phyloP scores from a whole-genome alignment of 2,797 vertebrate genomes.

The Enteromius unitaeniatus region DNA sequence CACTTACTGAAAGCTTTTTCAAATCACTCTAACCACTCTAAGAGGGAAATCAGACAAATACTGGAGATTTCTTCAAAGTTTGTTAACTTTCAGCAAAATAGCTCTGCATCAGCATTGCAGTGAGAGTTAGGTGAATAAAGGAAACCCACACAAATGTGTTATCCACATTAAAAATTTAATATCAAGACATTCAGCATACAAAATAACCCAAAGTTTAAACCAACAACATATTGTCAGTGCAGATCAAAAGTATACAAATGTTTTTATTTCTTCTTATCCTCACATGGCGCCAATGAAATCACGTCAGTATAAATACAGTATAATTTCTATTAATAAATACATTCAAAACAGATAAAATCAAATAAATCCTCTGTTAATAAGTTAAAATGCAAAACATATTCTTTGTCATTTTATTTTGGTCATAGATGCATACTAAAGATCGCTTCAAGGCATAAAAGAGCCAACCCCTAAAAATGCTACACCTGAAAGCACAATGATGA shows the following conservation, averaged over 20 bases:
- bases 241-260: slow-evolving; percentile 80
- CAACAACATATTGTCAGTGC: slow-evolving; percentile 77
- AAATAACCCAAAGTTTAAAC: slow-evolving; percentile 76
- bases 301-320: slow-evolving; percentile 64
- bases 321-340: slow-evolving; percentile 65
- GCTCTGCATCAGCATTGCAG: background rate
- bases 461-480: slow-evolving; percentile 32
- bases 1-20: background rate
- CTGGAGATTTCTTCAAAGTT: background rate
- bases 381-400: slow-evolving; percentile 51
- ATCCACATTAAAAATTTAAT: slow-evolving; percentile 69
- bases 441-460: slow-evolving; percentile 22
- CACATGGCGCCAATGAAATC: slow-evolving; percentile 68
- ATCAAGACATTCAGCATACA: slow-evolving; percentile 82
- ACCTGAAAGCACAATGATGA: slow-evolving; percentile 26
- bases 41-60: background rate
- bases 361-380: slow-evolving; percentile 61
- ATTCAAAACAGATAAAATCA: slow-evolving; percentile 57
- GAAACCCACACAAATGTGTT: background rate
- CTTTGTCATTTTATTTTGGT: slow-evolving; percentile 45
- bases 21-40: background rate
- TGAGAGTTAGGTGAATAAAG: background rate
- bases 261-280: slow-evolving; percentile 53
- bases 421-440: slow-evolving; percentile 49
- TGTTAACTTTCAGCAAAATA: background rate